Evolutionary conservation across 2,888 invertebrate species (phyloP).

Genomic region (Polydrusus cervinus): DNA sequence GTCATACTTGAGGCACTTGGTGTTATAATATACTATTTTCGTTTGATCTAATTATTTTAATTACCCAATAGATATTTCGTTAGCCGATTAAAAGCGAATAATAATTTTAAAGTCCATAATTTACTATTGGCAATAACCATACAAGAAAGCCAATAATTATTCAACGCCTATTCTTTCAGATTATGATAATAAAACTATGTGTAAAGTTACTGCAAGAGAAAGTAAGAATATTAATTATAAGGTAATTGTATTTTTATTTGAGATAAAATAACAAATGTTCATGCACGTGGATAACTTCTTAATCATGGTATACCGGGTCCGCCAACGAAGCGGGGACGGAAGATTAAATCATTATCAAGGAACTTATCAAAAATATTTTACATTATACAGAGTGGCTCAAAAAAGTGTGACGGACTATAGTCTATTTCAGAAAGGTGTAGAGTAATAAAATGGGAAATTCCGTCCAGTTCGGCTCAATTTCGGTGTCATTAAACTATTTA

Average conservation of each 20-base stretch:
- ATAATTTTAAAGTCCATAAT: background rate
- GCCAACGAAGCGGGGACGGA: too few relatives aligned
- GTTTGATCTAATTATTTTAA: slow-evolving; percentile 10
- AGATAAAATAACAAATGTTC: slow-evolving; percentile 12
- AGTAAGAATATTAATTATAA: slow-evolving; percentile 9
- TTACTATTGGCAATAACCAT: slow-evolving; percentile 2
- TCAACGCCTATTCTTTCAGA: background rate
- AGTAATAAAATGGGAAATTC: too few relatives aligned
- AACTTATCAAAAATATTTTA: too few relatives aligned
- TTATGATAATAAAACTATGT: background rate
- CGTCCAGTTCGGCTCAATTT: too few relatives aligned
- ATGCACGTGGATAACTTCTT: slow-evolving; percentile 16
- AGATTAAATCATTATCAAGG: too few relatives aligned
- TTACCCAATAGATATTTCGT: background rate
- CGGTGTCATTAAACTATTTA: too few relatives aligned
- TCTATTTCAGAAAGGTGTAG: too few relatives aligned
- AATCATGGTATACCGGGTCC: too few relatives aligned
- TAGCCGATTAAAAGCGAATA: background rate
- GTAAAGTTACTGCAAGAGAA: slow-evolving; percentile 6
- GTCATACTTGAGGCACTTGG: too few relatives aligned
- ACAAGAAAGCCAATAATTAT: slow-evolving; percentile 11
- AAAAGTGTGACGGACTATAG: too few relatives aligned
- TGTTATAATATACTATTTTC: background rate
- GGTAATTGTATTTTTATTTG: slow-evolving; percentile 7
- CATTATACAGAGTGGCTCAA: too few relatives aligned